phyloP scores from a whole-genome alignment of 2,888 invertebrate genomes.

The Athalia rosae region DNA sequence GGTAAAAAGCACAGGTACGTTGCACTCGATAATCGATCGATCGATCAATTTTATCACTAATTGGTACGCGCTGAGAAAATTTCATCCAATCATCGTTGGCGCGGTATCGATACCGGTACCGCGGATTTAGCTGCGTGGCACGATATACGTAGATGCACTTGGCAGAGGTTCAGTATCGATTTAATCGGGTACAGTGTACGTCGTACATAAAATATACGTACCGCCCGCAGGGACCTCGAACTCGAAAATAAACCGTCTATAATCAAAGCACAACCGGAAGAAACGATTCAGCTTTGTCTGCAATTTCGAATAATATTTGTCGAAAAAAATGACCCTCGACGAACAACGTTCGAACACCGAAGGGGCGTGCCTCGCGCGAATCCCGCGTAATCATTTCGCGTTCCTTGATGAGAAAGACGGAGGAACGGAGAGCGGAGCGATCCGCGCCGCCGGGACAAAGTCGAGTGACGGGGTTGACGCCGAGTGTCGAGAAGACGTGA shows the following conservation, averaged over 20 bases:
- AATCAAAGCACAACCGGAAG: not conserved
- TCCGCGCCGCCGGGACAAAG: constrained; percentile 27
- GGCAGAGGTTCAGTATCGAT: constrained; percentile 21
- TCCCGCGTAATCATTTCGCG: constrained; percentile 37
- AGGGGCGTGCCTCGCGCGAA: constrained; percentile 18
- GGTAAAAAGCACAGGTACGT: constrained; percentile 64
- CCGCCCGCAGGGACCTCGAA: constrained; percentile 5
- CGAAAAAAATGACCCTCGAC: not conserved
- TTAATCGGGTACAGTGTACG: constrained; percentile 25
- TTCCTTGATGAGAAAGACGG: constrained; percentile 4
- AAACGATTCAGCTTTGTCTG: not conserved
- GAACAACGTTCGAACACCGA: constrained; percentile 20
- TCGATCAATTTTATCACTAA: constrained; percentile 36
- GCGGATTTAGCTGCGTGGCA: too few relatives aligned
- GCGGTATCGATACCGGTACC: constrained; percentile 1
- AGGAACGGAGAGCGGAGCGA: constrained; percentile 18
- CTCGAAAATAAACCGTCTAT: constrained; percentile 9
- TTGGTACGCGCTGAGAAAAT: constrained; percentile 30
- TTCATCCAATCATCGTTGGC: constrained; percentile 28
- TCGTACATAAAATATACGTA: constrained; percentile 26
- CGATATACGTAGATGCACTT: not conserved
- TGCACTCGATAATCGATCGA: constrained; percentile 52
- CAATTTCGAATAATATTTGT: not conserved
- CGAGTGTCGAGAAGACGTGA: constrained; percentile 45
- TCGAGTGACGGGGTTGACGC: constrained; percentile 39